phyloP scores from a whole-genome alignment of 2,113 vertebrate genomes.

The Elachura formosa region DNA sequence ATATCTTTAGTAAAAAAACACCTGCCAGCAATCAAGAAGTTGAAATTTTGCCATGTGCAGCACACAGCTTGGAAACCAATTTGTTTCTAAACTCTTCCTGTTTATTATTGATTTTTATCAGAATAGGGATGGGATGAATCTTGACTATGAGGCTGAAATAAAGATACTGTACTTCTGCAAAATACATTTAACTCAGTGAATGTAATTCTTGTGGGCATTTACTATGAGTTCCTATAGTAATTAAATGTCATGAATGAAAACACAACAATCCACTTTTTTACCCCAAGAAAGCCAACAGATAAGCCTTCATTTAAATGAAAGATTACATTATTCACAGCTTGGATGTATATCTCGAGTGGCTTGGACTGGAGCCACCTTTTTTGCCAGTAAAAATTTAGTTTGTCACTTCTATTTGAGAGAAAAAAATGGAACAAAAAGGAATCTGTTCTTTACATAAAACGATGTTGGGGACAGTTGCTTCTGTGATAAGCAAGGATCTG shows the following conservation, averaged over 20 bases:
- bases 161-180: not conserved
- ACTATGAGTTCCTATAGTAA: conserved; percentile 24
- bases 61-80: not conserved
- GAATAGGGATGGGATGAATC: not conserved
- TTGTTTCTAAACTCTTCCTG: not conserved
- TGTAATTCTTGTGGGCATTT: conserved; percentile 57
- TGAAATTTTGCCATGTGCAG: not conserved
- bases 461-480: not conserved
- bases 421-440: not conserved
- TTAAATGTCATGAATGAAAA: conserved; percentile 32
- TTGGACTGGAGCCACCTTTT: conserved; percentile 43
- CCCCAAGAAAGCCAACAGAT: conserved; percentile 30
- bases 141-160: not conserved
- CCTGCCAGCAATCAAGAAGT: not conserved
- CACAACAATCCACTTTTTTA: conserved; percentile 6
- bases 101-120: not conserved
- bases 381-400: not conserved
- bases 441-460: not conserved
- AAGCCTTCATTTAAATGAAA: conserved; percentile 27
- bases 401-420: not conserved
- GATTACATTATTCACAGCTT: not conserved
- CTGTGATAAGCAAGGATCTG: not conserved
- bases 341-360: not conserved
- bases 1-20: not conserved
- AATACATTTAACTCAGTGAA: not conserved